Evolutionary conservation across 2,888 invertebrate species (phyloP).

Genomic region (Drosophila lutescens): DNA sequence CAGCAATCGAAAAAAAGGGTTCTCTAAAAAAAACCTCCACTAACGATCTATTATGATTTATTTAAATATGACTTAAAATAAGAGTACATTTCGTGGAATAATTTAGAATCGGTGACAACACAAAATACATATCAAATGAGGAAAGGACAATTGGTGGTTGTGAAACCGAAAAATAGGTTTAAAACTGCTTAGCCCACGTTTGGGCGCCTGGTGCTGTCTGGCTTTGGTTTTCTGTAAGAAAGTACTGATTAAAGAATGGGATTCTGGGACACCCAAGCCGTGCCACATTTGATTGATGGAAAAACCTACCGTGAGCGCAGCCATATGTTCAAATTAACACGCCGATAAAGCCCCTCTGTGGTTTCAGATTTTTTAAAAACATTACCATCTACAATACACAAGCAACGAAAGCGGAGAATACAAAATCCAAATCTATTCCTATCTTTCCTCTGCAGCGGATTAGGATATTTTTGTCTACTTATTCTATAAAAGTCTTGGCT

Average conservation of each 20-base stretch:
- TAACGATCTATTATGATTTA: slow-evolving; percentile 17
- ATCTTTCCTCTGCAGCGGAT: background rate
- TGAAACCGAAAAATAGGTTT: background rate
- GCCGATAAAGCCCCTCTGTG: slow-evolving; percentile 9
- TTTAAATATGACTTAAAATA: slow-evolving; percentile 15
- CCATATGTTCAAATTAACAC: slow-evolving; percentile 13
- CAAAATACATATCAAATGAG: slow-evolving; percentile 3
- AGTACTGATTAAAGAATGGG: slow-evolving; percentile 5
- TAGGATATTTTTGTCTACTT: slow-evolving; percentile 16
- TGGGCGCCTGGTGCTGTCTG: slow-evolving; percentile 5
- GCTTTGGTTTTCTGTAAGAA: slow-evolving; percentile 34
- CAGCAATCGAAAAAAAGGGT: slow-evolving; percentile 10
- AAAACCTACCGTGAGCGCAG: slow-evolving; percentile 49
- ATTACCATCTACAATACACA: slow-evolving; percentile 32
- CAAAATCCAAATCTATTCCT: background rate
- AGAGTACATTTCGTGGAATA: slow-evolving; percentile 12
- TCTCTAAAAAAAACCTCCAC: slow-evolving; percentile 4
- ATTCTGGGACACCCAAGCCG: background rate
- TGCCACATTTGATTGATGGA: background rate
- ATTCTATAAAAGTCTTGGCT: slow-evolving; percentile 18
- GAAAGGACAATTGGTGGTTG: slow-evolving; percentile 1
- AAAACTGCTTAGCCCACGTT: slow-evolving; percentile 18
- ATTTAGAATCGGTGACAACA: slow-evolving; percentile 8
- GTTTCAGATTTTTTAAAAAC: slow-evolving; percentile 16
- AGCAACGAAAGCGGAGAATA: slow-evolving; percentile 24